These are phyloP conservation scores for Rhinoptilus africanus DNA, from an alignment of 2,113 vertebrate genomes.

Conservation along the genomic window DNA sequence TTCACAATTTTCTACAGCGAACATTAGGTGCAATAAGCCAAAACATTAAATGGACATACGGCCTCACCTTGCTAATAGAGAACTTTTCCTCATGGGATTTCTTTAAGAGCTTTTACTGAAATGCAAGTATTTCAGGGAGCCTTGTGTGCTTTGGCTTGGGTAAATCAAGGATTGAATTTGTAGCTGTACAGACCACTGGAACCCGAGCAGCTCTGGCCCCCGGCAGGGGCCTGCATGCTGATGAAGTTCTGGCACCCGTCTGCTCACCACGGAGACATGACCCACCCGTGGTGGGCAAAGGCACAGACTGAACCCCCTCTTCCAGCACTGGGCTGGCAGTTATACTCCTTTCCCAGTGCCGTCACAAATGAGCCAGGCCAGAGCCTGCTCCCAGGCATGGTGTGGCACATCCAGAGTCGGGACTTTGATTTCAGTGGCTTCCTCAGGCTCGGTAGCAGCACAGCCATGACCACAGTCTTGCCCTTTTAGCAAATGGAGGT, in stretches of 20 bases:
- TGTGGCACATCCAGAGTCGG: background rate
- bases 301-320: background rate
- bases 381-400: accelerated
- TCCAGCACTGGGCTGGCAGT: background rate
- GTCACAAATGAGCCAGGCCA: background rate
- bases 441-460: background rate
- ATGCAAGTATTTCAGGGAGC: background rate
- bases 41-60: background rate
- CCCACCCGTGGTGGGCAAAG: background rate
- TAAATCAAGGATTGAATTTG: background rate
- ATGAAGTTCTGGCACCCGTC: background rate
- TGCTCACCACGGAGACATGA: background rate
- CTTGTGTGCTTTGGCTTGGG: background rate
- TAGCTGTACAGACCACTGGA: background rate
- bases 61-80: background rate
- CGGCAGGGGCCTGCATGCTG: accelerated
- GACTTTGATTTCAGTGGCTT: background rate
- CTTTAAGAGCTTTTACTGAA: background rate
- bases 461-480: background rate
- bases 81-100: background rate
- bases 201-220: background rate
- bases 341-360: background rate
- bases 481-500: background rate
- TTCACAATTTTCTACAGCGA: background rate
- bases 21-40: background rate